A percentile compares a stretch with the other conserved stretches of the same genome.
Evolutionary conservation across 2,797 vertebrate genomes (phyloP).

Genomic region (Coluber constrictor): DNA sequence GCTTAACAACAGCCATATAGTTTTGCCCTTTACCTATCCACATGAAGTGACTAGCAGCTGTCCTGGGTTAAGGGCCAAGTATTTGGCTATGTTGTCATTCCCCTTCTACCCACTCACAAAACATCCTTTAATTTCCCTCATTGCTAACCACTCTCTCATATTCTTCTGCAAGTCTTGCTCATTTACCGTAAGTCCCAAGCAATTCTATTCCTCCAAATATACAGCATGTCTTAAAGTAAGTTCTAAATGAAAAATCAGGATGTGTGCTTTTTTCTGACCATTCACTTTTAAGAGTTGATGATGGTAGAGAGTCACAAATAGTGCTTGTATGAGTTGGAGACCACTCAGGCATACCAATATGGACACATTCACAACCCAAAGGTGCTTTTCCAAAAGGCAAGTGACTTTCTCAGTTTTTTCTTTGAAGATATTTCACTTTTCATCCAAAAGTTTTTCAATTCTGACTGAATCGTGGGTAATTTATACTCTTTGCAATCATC

Average conservation of each 20-base stretch:
- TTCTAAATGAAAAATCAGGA: neutral
- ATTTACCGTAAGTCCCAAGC: neutral
- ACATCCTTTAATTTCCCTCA: neutral
- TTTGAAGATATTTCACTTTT: neutral
- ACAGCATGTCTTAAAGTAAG: neutral
- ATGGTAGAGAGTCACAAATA: neutral
- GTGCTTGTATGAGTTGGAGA: neutral
- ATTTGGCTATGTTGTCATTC: neutral
- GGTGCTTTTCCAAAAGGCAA: neutral
- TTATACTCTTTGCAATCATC: neutral
- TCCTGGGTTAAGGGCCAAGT: conserved; percentile 4
- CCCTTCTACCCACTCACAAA: neutral
- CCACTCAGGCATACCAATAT: neutral
- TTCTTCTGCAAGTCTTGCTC: neutral
- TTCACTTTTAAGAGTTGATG: neutral
- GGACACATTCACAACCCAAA: neutral
- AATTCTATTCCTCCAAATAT: neutral
- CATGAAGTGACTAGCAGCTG: neutral
- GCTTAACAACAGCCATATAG: neutral
- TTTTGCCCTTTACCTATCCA: conserved; percentile 1
- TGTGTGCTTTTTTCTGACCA: neutral
- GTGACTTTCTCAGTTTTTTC: neutral
- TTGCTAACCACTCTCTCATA: neutral
- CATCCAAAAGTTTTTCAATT: neutral
- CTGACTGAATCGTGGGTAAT: neutral